Evolutionary conservation across 2,797 vertebrate species (phyloP), one percentile per base, ranked within the genome.

Genomic region (Poecilia wingei): DNA sequence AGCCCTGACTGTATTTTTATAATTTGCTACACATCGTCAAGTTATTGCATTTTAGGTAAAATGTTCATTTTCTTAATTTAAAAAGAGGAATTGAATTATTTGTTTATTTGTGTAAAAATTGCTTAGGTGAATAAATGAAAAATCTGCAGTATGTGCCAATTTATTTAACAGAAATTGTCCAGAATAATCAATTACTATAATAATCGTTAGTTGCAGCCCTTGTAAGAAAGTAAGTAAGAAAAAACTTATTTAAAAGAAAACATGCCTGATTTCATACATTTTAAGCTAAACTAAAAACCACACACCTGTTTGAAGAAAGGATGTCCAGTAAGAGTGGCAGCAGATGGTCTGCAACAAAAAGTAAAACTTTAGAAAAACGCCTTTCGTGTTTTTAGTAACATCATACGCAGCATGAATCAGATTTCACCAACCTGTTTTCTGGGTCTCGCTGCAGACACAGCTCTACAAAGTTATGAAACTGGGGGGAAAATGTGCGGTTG

Each of bases 281-380:
- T 39, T 64, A 4, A 59, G 9, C 57, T 51, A 22, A 39, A n/a
- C 16, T 39, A 53, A 46, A 47, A 46, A 6, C 36, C 20, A 85
- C 94, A 87, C 93, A 99, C 98, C 98, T 99, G 98, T 94, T 99
- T 99, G 91, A 99, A 98, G 93, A 99, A 99, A 18, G 98, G 97
- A 90, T 99, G 98, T 78, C 96, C 96, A 79, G 96, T 95, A 72
- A 99, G 96, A 79, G 95, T 72, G 59, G 95, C 93, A 76, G 98
- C 98, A 0, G 97, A 98, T 0, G 98, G 98, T 94, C 98, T 99
- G 92, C 55, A 59, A 25, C 73, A 75, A 70, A 76, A 75, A 18
- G 69, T 14, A 43, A 20, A 14, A 33, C 51, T 31, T 49, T 0
- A 74, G 8, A 10, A 25, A 18, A 18, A 53, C 45, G 14, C 7